phyloP scores from a whole-genome alignment of 2,797 vertebrate genomes.

The Todus mexicanus region DNA sequence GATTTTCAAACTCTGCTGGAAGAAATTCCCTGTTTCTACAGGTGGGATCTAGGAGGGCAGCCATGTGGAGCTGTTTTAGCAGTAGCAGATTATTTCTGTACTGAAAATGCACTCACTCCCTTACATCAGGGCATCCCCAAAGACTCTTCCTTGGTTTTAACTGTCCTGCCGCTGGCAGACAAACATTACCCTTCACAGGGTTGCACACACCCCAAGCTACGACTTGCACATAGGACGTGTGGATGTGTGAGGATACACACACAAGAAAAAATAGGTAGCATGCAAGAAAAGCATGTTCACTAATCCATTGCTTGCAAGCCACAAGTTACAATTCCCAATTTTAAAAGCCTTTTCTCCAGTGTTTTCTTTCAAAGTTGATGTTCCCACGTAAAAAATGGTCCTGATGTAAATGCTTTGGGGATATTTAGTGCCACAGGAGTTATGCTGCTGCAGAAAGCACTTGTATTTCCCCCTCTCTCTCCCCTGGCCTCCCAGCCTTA shows the following conservation, averaged over 20 bases:
- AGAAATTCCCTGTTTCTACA: not conserved
- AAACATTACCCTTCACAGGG: not conserved
- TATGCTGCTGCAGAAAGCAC: not conserved
- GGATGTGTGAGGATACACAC: not conserved
- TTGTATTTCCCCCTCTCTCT: not conserved
- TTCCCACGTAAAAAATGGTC: not conserved
- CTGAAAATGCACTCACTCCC: not conserved
- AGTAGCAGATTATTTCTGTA: not conserved
- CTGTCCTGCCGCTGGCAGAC: not conserved
- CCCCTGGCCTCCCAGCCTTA: not conserved
- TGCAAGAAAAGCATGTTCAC: not conserved
- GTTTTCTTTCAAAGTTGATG: not conserved
- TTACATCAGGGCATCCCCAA: not conserved
- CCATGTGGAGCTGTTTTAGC: not conserved
- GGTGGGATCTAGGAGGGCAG: not conserved
- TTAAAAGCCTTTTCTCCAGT: not conserved
- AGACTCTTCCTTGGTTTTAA: not conserved
- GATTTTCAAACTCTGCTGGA: not conserved
- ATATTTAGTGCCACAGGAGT: not conserved
- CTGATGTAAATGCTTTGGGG: not conserved
- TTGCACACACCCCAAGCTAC: not conserved
- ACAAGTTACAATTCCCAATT: not conserved
- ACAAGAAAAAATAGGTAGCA: not conserved
- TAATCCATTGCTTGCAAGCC: not conserved
- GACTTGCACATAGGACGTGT: not conserved